phyloP scores from a whole-genome alignment of 2,113 vertebrate species.

The Equus przewalskii region DNA sequence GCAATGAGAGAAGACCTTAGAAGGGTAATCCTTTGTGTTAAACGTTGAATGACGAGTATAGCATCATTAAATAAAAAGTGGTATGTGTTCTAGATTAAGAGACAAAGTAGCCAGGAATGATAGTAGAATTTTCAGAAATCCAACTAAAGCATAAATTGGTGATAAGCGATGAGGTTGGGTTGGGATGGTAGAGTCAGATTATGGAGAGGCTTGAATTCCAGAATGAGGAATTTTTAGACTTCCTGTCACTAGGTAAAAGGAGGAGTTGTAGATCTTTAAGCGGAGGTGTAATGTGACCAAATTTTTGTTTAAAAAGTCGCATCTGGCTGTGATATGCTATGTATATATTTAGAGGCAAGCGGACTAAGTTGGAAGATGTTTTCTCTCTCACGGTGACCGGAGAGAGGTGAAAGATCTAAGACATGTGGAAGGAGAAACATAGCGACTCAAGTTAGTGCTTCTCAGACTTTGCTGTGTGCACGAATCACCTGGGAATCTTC shows the following conservation, averaged over 20 bases:
- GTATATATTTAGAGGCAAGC: not conserved
- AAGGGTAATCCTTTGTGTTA: not conserved
- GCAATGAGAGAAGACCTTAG: not conserved
- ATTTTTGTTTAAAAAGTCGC: not conserved
- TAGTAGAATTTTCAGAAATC: not conserved
- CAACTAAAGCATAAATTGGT: not conserved
- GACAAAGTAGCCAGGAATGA: not conserved
- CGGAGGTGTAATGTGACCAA: not conserved
- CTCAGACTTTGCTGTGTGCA: not conserved
- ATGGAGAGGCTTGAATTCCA: not conserved
- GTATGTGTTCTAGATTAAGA: not conserved
- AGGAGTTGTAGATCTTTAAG: not conserved
- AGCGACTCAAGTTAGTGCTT: slow-evolving; percentile 1
- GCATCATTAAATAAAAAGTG: not conserved
- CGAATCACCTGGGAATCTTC: not conserved
- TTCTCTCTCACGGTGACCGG: not conserved
- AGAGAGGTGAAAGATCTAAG: not conserved
- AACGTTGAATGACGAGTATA: not conserved
- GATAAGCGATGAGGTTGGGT: not conserved
- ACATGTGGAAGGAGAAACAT: not conserved
- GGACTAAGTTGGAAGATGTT: not conserved
- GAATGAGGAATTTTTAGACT: not conserved
- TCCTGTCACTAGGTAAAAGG: not conserved
- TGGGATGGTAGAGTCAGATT: not conserved
- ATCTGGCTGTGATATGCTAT: not conserved